Evolutionary conservation across 2,888 invertebrate species (phyloP), one percentile per base, ranked within the genome.

Genomic region (Drosophila testacea): DNA sequence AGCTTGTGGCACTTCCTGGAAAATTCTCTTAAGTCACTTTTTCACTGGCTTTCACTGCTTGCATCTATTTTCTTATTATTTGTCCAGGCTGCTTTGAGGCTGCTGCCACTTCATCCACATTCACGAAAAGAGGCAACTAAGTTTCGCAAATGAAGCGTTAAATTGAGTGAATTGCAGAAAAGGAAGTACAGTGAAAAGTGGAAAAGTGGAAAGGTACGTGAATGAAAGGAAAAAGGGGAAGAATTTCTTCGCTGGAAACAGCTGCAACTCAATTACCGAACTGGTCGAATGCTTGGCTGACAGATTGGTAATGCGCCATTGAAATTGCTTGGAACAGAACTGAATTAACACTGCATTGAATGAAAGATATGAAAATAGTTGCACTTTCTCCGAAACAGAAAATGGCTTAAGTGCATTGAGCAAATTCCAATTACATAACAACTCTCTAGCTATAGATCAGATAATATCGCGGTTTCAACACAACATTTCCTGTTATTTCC

Each of bases 91-190:
- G 22, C 22, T 22, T 22, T 22, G 22, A 22, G 22, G 22, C 7
- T 44, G 30, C 42, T 28, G 13, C 41, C 22, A 67, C 65, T 65
- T 68, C 62, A 42, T 55, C 47, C 63, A 48, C 68, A 54, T 62
- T 63, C 52, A 47, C 46, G 46, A 68, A 51, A 59, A 47, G 28
- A 30, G 51, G 38, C 46, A 70, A 38, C 57, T 63, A 69, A 55
- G 61, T 69, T 73, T 72, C 61, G 77, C 69, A 81, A 83, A 81
- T 83, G 83, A 80, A 81, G 76, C 81, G 78, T 70, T 81, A 80
- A 83, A 80, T 80, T 83, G 72, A 73, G 46, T 78, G 69, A 69
- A 56, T 66, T 66, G 77, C 64, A 11, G 30, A 11, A 51, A 50
- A 16, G 60, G 28, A 51, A 44, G 41, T 22, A 13, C 16, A 28